Evolutionary conservation across 2,888 invertebrate species (phyloP).

Genomic region (Acleris laterana): DNA sequence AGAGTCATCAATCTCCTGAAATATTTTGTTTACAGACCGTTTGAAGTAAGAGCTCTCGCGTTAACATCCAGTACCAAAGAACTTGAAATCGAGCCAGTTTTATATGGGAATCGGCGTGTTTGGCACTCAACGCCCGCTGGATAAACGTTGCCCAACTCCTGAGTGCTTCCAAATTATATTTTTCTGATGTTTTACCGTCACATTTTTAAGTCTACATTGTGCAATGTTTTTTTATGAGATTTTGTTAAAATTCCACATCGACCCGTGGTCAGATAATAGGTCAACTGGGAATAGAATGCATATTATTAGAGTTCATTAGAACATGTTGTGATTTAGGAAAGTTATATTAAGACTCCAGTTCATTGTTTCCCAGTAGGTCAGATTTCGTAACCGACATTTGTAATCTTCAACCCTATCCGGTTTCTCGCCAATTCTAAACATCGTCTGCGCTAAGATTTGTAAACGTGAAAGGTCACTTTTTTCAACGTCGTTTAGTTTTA

Average conservation of each 20-base stretch:
- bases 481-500: constrained; percentile 38
- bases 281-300: constrained; percentile 69
- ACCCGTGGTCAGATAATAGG: constrained; percentile 68
- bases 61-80: constrained; percentile 46
- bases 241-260: constrained; percentile 64
- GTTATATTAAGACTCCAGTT: constrained; percentile 49
- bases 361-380: constrained; percentile 18
- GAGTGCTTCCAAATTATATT: constrained; percentile 49
- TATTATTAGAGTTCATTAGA: constrained; percentile 72
- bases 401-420: constrained; percentile 17
- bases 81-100: constrained; percentile 3
- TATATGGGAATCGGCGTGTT: no score
- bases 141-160: constrained; percentile 58
- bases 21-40: constrained; percentile 53
- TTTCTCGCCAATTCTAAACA: constrained; percentile 9
- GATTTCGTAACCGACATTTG: constrained; percentile 27
- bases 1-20: constrained; percentile 39
- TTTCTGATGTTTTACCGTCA: constrained; percentile 48
- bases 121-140: constrained; percentile 36
- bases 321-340: constrained; percentile 56
- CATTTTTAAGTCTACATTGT: constrained; percentile 56
- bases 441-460: background rate
- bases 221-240: constrained; percentile 67
- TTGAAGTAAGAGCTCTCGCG: constrained; percentile 63
- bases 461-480: constrained; percentile 23